These are phyloP conservation scores for Geodia barretti DNA, from an alignment of 37 sponge, comb jelly and placozoan genomes.

Conservation along the genomic window DNA sequence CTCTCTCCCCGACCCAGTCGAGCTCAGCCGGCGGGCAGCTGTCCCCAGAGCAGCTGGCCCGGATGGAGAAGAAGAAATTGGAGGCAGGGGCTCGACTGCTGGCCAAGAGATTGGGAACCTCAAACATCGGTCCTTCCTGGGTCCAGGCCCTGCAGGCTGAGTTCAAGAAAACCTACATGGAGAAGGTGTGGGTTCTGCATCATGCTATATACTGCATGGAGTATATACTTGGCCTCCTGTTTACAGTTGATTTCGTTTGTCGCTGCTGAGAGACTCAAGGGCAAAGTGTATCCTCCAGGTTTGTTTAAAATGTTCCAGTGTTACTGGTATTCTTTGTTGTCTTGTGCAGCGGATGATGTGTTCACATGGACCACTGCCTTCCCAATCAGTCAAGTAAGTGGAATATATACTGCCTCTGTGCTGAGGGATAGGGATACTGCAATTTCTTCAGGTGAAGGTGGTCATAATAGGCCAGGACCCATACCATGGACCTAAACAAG, in stretches of 20 bases:
- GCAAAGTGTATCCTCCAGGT: constrained; percentile 77
- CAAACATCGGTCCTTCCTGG: constrained; percentile 71
- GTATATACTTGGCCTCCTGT: not conserved
- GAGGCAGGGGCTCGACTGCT: constrained; percentile 63
- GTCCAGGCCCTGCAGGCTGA: constrained; percentile 60
- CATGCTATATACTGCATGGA: not conserved
- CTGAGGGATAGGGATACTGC: no score
- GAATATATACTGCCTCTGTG: not conserved
- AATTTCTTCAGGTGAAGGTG: constrained; percentile 78
- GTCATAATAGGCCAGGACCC: constrained; percentile 99
- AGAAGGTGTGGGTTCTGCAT: constrained; percentile 38
- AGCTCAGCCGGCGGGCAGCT: not conserved
- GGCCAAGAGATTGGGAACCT: constrained; percentile 48
- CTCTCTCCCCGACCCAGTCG: not conserved
- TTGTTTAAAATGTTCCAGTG: not conserved
- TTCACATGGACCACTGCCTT: constrained; percentile 92
- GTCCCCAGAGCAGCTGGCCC: constrained; percentile 29
- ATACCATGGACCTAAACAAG: constrained; percentile 95
- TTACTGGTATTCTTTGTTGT: not conserved
- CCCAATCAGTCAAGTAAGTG: constrained; percentile 65
- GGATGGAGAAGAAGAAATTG: constrained; percentile 44
- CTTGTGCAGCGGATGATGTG: constrained; percentile 69
- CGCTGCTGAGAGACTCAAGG: constrained; percentile 25
- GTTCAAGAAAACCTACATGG: constrained; percentile 77
- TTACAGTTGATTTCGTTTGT: constrained; percentile 51